Percentiles rank a stretch among this genome's conserved stretches.
These are phyloP conservation scores for Teleopsis dalmanni DNA, from an alignment of 1,140 invertebrate genomes.

Conservation along the genomic window DNA sequence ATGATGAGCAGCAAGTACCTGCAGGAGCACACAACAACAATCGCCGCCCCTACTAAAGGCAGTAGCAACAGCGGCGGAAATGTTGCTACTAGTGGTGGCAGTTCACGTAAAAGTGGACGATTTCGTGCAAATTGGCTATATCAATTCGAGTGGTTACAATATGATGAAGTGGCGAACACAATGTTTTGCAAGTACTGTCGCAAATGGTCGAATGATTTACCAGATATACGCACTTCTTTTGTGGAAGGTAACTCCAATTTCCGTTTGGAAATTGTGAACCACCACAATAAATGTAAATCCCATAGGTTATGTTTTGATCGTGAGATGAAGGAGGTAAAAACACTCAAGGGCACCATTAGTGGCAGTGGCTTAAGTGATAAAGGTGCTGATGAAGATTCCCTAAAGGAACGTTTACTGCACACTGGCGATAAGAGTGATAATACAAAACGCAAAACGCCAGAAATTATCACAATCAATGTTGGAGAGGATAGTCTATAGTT, in stretches of 20 bases:
- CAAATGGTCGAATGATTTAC: constrained; percentile 60
- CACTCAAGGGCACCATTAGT: neutral
- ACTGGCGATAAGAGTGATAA: neutral
- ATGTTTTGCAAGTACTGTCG: constrained; percentile 68
- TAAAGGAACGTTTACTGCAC: neutral
- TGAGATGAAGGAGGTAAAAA: constrained; percentile 43
- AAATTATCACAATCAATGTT: constrained; percentile 40
- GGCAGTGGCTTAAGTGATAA: neutral
- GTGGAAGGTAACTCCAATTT: constrained; percentile 68
- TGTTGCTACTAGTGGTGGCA: neutral
- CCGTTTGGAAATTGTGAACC: constrained; percentile 65
- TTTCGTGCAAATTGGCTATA: constrained; percentile 59
- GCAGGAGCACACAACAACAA: neutral
- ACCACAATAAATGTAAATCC: constrained; percentile 69
- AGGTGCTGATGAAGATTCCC: neutral
- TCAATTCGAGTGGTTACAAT: constrained; percentile 61
- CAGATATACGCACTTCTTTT: constrained; percentile 64
- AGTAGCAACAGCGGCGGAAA: neutral
- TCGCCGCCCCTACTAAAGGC: constrained; percentile 1
- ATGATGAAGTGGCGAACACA: constrained; percentile 56
- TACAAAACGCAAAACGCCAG: constrained; percentile 17
- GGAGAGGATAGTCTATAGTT: constrained; percentile 31
- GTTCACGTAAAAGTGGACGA: constrained; percentile 51
- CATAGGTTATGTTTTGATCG: constrained; percentile 55
- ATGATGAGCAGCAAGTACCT: constrained; percentile 9